A percentile compares a stretch with the other conserved stretches of the same genome.
These are phyloP conservation scores for Sepiola atlantica DNA, from an alignment of 2,888 invertebrate genomes.

Conservation along the genomic window DNA sequence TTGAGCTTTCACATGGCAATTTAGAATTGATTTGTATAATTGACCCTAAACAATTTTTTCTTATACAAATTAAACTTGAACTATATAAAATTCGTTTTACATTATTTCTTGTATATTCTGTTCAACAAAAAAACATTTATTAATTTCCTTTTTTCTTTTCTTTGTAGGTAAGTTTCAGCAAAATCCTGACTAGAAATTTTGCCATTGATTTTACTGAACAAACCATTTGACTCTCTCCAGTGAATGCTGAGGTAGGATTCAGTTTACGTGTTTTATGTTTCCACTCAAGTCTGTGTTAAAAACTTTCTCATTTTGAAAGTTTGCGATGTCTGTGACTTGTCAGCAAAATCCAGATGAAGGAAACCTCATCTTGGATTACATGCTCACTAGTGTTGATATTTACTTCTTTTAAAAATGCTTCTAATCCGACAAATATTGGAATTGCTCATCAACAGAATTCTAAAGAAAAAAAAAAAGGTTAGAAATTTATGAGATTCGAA, in stretches of 20 bases:
- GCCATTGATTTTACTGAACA: neutral
- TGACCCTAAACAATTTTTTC: no score
- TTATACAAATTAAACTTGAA: no score
- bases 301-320: neutral
- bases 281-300: neutral
- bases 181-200: neutral
- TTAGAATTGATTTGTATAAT: no score
- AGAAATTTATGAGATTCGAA: neutral
- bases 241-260: neutral
- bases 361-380: neutral
- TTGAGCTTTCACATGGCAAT: no score
- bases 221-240: neutral
- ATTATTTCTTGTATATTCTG: no score
- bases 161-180: neutral
- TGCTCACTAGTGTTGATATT: neutral
- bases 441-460: neutral
- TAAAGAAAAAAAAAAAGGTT: neutral
- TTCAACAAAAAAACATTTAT: neutral
- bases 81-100: no score
- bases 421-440: neutral
- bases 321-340: neutral
- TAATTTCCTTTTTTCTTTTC: neutral
- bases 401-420: neutral
- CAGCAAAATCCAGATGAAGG: neutral
- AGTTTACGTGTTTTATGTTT: neutral